These are phyloP conservation scores for Teinopalpus imperialis DNA, from an alignment of 2,888 invertebrate genomes.

Conservation along the genomic window DNA sequence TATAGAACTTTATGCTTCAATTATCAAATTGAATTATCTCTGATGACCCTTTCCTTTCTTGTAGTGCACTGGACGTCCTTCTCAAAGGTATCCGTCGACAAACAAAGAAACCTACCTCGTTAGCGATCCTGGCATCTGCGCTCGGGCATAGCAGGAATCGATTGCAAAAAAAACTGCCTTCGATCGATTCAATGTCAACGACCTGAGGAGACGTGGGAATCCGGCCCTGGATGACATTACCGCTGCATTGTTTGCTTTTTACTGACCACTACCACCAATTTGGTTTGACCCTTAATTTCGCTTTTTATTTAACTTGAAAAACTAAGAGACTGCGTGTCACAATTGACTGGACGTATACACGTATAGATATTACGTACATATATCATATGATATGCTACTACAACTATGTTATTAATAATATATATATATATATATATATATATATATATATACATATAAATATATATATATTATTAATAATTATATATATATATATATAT, in stretches of 20 bases:
- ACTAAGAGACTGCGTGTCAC: neutral
- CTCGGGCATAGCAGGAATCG: slow-evolving; percentile 51
- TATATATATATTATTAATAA: no score
- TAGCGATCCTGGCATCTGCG: slow-evolving; percentile 50
- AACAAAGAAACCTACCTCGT: slow-evolving; percentile 46
- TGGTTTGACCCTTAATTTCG: slow-evolving; percentile 22
- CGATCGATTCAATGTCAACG: slow-evolving; percentile 70
- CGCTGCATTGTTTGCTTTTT: slow-evolving; percentile 51
- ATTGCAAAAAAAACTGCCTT: slow-evolving; percentile 51
- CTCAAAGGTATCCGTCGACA: slow-evolving; percentile 34
- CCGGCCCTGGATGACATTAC: slow-evolving; percentile 52
- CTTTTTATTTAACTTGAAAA: slow-evolving; percentile 11
- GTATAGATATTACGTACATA: neutral
- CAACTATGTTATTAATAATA: no score
- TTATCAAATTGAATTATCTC: slow-evolving; percentile 20
- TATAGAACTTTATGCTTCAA: slow-evolving; percentile 2
- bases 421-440: no score
- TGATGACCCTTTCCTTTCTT: slow-evolving; percentile 21
- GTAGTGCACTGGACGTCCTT: slow-evolving; percentile 33
- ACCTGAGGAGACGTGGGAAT: slow-evolving; percentile 71
- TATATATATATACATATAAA: no score
- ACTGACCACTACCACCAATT: slow-evolving; percentile 34
- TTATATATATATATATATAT: no score
- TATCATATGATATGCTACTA: no score
- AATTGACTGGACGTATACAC: slow-evolving; percentile 1